A percentile compares a stretch with the other conserved stretches of the same genome.
Conservation (phyloP, 1,140 invertebrate genomes). For the Phymastichus coffea region DNA sequence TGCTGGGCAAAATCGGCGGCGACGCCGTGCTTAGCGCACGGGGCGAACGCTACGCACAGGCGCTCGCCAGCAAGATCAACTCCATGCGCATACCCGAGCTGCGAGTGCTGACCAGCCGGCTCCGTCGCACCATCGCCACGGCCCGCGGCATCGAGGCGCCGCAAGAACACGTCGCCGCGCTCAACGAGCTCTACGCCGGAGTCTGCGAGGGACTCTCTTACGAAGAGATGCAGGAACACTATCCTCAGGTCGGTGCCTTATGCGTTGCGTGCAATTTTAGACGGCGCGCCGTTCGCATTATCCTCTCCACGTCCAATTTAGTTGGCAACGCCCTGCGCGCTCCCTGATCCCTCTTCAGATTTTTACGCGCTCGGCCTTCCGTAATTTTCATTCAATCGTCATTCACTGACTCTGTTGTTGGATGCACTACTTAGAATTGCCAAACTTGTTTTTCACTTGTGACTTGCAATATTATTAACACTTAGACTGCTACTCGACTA, state of each 20-base stretch:
- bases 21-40: constrained; percentile 80
- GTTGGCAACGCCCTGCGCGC: too few relatives aligned
- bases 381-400: too few relatives aligned
- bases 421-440: too few relatives aligned
- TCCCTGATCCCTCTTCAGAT: too few relatives aligned
- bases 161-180: constrained; percentile 73
- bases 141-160: constrained; percentile 77
- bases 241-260: constrained; percentile 65
- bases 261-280: not conserved
- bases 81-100: constrained; percentile 67
- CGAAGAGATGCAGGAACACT: constrained; percentile 87
- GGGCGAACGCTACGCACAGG: constrained; percentile 76
- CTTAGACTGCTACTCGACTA: too few relatives aligned
- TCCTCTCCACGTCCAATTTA: too few relatives aligned
- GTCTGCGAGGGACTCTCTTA: constrained; percentile 92
- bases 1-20: constrained; percentile 87
- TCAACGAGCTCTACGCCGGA: constrained; percentile 92
- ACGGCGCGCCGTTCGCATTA: too few relatives aligned
- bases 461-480: too few relatives aligned
- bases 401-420: too few relatives aligned
- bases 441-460: too few relatives aligned
- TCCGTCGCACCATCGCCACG: constrained; percentile 85
- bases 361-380: too few relatives aligned
- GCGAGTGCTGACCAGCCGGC: constrained; percentile 84
- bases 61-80: constrained; percentile 74